These are phyloP conservation scores for Leptinotarsa lineolata DNA, from an alignment of 1,140 invertebrate genomes.

Conservation along the genomic window DNA sequence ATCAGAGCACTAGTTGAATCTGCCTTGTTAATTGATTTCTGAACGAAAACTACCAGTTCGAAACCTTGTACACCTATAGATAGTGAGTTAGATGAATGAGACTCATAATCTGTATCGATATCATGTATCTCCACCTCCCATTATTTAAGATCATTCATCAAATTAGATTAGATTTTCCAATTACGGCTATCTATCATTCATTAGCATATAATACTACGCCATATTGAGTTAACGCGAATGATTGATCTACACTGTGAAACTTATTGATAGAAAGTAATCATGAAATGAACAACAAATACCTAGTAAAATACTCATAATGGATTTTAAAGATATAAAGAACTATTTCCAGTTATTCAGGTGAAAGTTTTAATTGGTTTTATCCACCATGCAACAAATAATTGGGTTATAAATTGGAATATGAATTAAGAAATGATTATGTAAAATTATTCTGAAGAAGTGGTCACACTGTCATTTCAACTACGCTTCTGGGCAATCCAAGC, in stretches of 20 bases:
- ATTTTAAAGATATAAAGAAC: too few relatives aligned
- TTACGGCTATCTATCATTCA: background rate
- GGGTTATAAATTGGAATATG: too few relatives aligned
- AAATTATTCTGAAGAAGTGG: too few relatives aligned
- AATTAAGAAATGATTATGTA: too few relatives aligned
- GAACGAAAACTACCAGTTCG: background rate
- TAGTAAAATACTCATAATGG: too few relatives aligned
- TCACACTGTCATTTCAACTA: too few relatives aligned
- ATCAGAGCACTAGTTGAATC: too few relatives aligned
- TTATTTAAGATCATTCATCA: constrained; percentile 1
- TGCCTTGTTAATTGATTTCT: background rate
- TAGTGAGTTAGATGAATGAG: background rate
- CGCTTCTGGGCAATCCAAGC: too few relatives aligned
- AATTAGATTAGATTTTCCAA: constrained; percentile 7
- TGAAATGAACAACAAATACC: background rate
- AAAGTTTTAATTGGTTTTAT: too few relatives aligned
- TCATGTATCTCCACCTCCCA: background rate
- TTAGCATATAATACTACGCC: constrained; percentile 3
- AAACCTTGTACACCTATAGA: background rate
- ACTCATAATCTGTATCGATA: background rate
- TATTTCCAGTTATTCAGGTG: too few relatives aligned
- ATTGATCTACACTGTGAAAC: background rate
- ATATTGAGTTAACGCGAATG: background rate
- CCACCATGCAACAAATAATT: too few relatives aligned
- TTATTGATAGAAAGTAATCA: background rate